Percentiles rank a stretch among this genome's conserved stretches.
phyloP scores from a whole-genome alignment of 2,113 vertebrate species.

The Uria aalge region DNA sequence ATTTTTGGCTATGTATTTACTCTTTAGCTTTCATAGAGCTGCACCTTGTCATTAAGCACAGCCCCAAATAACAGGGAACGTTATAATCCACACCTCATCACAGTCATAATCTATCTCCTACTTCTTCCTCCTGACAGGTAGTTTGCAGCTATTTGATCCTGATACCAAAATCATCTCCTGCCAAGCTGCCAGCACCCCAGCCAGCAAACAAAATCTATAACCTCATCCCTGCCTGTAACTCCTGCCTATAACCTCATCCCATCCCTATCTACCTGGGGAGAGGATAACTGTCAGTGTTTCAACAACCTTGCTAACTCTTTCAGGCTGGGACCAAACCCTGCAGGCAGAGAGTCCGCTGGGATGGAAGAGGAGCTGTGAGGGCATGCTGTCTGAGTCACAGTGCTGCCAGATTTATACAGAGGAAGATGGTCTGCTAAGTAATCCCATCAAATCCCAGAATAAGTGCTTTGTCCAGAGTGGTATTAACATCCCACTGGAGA shows the following conservation, averaged over 20 bases:
- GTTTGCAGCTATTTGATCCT: conserved; percentile 18
- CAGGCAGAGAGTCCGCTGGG: background rate
- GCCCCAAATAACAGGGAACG: background rate
- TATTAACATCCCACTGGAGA: background rate
- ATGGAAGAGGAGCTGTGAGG: background rate
- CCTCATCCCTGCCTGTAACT: background rate
- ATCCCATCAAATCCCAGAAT: background rate
- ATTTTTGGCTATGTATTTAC: background rate
- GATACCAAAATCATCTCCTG: background rate
- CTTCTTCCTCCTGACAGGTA: conserved; percentile 8
- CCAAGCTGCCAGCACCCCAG: background rate
- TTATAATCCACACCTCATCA: conserved; percentile 16
- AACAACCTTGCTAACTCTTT: background rate
- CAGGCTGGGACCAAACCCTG: background rate
- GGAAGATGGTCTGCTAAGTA: background rate
- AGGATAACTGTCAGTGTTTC: background rate
- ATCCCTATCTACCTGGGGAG: background rate
- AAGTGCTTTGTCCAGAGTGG: background rate
- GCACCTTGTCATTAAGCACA: background rate
- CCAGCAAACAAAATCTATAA: background rate
- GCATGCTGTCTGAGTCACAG: background rate
- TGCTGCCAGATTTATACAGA: background rate
- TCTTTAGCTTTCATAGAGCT: background rate
- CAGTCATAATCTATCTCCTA: background rate
- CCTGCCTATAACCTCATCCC: background rate